These are phyloP conservation scores for Zaprionus inermis DNA, from an alignment of 1,140 invertebrate species.

Conservation along the genomic window DNA sequence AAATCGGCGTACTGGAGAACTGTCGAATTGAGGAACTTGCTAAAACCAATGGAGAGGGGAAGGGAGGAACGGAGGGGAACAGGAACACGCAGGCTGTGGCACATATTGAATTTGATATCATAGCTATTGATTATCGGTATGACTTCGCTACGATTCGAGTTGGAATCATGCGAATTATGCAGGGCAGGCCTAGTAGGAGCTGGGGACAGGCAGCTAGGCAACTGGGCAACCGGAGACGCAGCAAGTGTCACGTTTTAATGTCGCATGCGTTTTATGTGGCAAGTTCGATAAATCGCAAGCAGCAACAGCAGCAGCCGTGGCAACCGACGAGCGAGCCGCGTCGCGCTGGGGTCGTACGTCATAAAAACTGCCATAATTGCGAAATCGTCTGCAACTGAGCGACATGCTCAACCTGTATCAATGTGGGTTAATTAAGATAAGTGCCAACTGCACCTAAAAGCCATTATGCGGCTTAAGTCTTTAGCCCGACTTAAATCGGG, in stretches of 20 bases:
- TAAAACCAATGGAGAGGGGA: neutral
- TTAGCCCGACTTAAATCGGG: neutral
- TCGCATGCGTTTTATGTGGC: conserved; percentile 67
- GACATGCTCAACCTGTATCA: conserved; percentile 18
- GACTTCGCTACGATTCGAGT: conserved; percentile 12
- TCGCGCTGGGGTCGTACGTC: conserved; percentile 1
- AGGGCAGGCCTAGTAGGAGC: conserved; percentile 11
- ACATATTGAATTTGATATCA: conserved; percentile 69
- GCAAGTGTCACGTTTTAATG: conserved; percentile 69
- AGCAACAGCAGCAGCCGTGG: neutral
- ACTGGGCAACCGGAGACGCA: conserved; percentile 9
- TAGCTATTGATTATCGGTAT: conserved; percentile 46
- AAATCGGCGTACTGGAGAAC: neutral
- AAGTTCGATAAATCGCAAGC: conserved; percentile 53
- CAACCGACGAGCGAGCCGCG: neutral
- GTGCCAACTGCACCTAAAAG: neutral
- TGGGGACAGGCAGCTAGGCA: neutral
- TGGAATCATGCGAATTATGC: conserved; percentile 47
- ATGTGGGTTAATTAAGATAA: conserved; percentile 27
- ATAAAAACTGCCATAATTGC: conserved; percentile 60
- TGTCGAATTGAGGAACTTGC: neutral
- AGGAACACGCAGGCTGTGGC: conserved; percentile 22
- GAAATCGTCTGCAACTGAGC: conserved; percentile 58
- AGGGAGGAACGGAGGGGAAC: neutral
- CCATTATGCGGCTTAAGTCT: neutral